Evolutionary conservation across 2,888 invertebrate species (phyloP), one percentile per base, ranked within the genome.

Genomic region (Empis livida): DNA sequence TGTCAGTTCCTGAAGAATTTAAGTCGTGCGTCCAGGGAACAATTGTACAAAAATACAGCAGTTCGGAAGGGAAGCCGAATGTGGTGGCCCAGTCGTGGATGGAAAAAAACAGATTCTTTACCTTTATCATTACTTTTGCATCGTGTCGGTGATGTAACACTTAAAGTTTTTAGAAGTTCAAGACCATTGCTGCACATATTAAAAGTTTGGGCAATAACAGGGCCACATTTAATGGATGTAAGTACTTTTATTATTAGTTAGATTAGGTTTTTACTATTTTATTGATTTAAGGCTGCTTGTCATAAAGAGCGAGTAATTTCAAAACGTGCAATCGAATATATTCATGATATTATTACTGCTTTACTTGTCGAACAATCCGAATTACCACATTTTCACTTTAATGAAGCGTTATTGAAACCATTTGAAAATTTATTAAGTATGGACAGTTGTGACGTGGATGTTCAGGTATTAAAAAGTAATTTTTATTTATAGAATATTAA

Each of bases 361-460:
- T 69, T 94, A 15, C 71, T 96, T 43, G 88, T 87, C 57, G 87
- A 87, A 60, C 89, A 89, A 64, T 79, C 84, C 0, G 95, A 95
- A 63, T 67, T 92, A 52, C 85, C 92, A 1, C 89, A 94, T 68
- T 95, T 94, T 68, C 94, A 95, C 64, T 92, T 95, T 65, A 93
- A 95, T 64, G 95, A 95, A 66, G 90, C 92, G 1, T 73, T 95
- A 10, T 80, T 95, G 56, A 94, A 95, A 61, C 94, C 95, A 0
- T 94, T 94, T 63, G 94, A 96, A 69, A 94, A 93, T 63, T 77
- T 96, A 38, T 73, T 96, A 1, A 94, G 93, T 63, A 76, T 94
- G 59, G 95, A 96, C 63, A 74, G 92, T 10, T 94, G 94, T 64
- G 93, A 94, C 66, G 79, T 84, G 49, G 95, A 96, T 67, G 90